Evolutionary conservation across 2,888 invertebrate species (phyloP), one percentile per base, ranked within the genome.

Genomic region (Villa cingulata): DNA sequence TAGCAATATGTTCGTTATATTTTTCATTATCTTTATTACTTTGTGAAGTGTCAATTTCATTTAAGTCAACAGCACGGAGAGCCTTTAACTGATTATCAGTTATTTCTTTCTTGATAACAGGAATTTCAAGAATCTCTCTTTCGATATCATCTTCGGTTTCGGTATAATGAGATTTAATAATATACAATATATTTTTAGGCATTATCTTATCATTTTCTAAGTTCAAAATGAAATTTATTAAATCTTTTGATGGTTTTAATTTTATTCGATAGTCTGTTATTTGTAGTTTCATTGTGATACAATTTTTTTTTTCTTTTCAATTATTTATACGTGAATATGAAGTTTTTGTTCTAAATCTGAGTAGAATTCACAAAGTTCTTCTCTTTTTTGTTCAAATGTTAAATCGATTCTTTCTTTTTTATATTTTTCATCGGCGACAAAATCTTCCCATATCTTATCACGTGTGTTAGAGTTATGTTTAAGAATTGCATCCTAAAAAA

Each of bases 341-440:
- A 86, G 63, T 62, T 86, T 85, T 53, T 77, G 77, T 62, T 86
- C 83, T 45, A 87, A 70, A 59, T 85, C 82, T 48, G 77, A 72
- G 64, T 87, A 89, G 58, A 83, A 77, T 54, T 82, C 80, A 54
- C 75, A 71, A 6, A 88, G 69, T 68, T 86, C 82, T 60, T 80
- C 79, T 69, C 88, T 84, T 66, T 86, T 86, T 59, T 81, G 78
- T 62, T 80, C 78, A 71, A 85, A 86, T 37, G 81, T 78, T 62
- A 78, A 77, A 60, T 88, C 85, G 55, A 88, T 81, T 63, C 81
- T 76, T 55, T 77, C 72, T 65, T 84, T 86, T 59, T 80, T 82
- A 55, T 79, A 76, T 59, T 81, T 80, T 71, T 88, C 80, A 66
- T 84, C 81, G 73, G 81, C 80, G 66, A 86, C 78, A 61, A 88